A percentile compares a stretch with the other conserved stretches of the same genome.
Evolutionary conservation across 2,797 vertebrate genomes (phyloP).

Genomic region (Stomatorhinus walkeri): DNA sequence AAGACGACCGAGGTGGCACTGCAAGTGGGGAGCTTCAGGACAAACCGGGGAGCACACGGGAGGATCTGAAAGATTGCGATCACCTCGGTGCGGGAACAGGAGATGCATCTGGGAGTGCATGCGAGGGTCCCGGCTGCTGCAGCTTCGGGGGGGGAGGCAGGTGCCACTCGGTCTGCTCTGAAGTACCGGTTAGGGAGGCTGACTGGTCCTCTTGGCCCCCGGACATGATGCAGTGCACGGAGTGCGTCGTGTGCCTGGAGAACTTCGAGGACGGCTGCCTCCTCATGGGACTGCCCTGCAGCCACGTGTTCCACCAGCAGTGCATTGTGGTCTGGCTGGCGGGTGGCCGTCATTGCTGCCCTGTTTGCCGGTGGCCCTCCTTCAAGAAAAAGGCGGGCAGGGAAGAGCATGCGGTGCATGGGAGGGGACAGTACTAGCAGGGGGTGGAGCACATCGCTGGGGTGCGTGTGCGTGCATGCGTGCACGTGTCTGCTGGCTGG

Average conservation of each 20-base stretch:
- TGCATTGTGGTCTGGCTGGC: slow-evolving; percentile 91
- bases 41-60: slow-evolving; percentile 48
- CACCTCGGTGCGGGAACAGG: slow-evolving; percentile 21
- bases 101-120: slow-evolving; percentile 31
- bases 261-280: slow-evolving; percentile 77
- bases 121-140: slow-evolving; percentile 39
- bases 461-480: slow-evolving; percentile 10
- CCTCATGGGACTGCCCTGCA: slow-evolving; percentile 86
- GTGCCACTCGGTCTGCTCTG: slow-evolving; percentile 34
- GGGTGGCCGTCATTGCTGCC: slow-evolving; percentile 84
- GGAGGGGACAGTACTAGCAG: slow-evolving; percentile 35
- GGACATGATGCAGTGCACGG: slow-evolving; percentile 75
- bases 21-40: not conserved
- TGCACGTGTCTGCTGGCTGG: slow-evolving; percentile 20
- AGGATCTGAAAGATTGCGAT: slow-evolving; percentile 47
- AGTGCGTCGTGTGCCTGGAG: slow-evolving; percentile 94
- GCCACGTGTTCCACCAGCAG: slow-evolving; percentile 92
- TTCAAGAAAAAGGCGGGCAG: slow-evolving; percentile 82
- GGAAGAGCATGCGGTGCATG: slow-evolving; percentile 27
- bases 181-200: slow-evolving; percentile 47
- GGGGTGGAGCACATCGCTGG: not conserved
- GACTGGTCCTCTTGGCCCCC: slow-evolving; percentile 80
- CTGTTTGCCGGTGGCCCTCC: slow-evolving; percentile 90
- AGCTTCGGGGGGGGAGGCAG: slow-evolving; percentile 18
- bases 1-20: slow-evolving; percentile 43